Percentiles rank a stretch among this genome's conserved stretches.
These are phyloP conservation scores for Caenorhabditis brenneri DNA, from an alignment of 1,140 invertebrate genomes.

Conservation along the genomic window DNA sequence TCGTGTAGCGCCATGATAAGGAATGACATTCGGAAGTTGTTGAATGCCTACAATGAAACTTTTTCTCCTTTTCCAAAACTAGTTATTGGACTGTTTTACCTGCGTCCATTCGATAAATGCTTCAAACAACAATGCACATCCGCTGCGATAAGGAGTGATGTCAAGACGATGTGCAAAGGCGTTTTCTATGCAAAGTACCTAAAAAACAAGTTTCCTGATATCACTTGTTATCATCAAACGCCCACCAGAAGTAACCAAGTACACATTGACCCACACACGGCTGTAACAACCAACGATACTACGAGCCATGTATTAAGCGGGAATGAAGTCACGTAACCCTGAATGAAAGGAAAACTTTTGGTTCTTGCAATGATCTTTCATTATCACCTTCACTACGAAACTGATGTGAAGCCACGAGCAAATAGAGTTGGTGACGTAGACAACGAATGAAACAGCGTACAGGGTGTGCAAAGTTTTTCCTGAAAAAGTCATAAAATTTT, in stretches of 20 bases:
- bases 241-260: slow-evolving; percentile 62
- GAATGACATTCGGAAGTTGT: slow-evolving; percentile 69
- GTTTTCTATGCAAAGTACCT: slow-evolving; percentile 69
- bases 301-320: slow-evolving; percentile 66
- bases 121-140: slow-evolving; percentile 63
- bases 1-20: slow-evolving; percentile 67
- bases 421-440: slow-evolving; percentile 64
- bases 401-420: slow-evolving; percentile 65
- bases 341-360: slow-evolving; percentile 32
- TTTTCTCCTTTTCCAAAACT: background rate
- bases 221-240: background rate
- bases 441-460: slow-evolving; percentile 66
- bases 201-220: slow-evolving; percentile 39
- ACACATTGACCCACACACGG: slow-evolving; percentile 66
- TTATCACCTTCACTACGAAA: slow-evolving; percentile 36
- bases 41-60: slow-evolving; percentile 59
- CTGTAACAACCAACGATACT: slow-evolving; percentile 58
- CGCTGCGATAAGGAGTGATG: slow-evolving; percentile 62
- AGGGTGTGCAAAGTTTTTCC: slow-evolving; percentile 67
- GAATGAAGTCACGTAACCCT: slow-evolving; percentile 66
- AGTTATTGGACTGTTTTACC: slow-evolving; percentile 5
- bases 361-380: background rate
- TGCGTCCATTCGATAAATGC: slow-evolving; percentile 68
- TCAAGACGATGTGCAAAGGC: slow-evolving; percentile 63
- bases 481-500: slow-evolving; percentile 46